Base-by-base conservation (phyloP, 2,797 vertebrate genomes). In the Enteromius viviparus region DNA sequence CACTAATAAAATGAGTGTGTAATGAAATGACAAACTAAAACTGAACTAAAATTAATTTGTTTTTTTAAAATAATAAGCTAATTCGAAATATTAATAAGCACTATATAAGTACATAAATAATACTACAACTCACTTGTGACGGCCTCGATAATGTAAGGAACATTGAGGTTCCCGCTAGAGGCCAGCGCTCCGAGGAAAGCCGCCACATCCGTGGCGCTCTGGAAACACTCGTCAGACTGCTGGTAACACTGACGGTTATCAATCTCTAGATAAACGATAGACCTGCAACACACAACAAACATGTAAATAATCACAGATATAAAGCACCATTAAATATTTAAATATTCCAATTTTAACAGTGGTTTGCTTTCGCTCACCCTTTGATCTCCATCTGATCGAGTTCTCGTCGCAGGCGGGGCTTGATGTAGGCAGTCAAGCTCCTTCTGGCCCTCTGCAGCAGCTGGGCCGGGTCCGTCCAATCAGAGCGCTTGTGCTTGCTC, bases 171-270 rank as follows among this genome's bases (percentile, higher is more conserved):
- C 85, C 96, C 97, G 0, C 96, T 96, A n/a, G 98, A 97, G 62
- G 97, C 97, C 87, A 99, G 89, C 0, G 98, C 98, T 0, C 97
- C 97, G 26, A 99, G 94, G 93, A 99, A 99, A 0, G 98, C 98
- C 0, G 98, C 98, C 60, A 98, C 97, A 0, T 98, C 96, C 0
- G 94, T 96, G 23, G 98, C 92, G 1, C 96, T 99, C 93, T 97
- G 96, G 94, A 99, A 99, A 86, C 98, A 99, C 87, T 99, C 97
- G 0, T 95, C 93, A n/a, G 96, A 97, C 0, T 97, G 95, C 87
- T 97, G 97, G 89, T 96, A 92, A 55, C 98, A 99, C 87, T 99
- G 98, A 14, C 98, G 96, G 90, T 99, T 99, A 91, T 99, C 98
- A 0, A 99, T 97, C 90, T 99, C 98, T 91, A 99, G 87, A 87